Evolutionary conservation across 2,797 vertebrate species (phyloP).

Genomic region (Sebastes cheni): DNA sequence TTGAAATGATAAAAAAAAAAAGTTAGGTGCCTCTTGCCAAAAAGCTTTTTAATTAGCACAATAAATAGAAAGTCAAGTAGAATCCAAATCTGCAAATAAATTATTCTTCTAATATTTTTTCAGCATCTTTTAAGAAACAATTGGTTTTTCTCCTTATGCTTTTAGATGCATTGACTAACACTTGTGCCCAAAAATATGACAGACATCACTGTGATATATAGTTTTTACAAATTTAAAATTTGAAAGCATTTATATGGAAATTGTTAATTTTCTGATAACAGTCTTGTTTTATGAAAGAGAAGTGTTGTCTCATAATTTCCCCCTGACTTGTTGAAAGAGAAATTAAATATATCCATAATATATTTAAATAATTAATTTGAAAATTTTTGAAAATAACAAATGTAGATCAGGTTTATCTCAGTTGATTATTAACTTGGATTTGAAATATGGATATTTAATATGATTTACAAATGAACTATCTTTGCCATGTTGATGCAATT

Average conservation of each 20-base stretch:
- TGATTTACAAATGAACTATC: slow-evolving; percentile 62
- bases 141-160: slow-evolving; percentile 32
- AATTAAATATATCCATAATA: slow-evolving; percentile 36
- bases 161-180: slow-evolving; percentile 53
- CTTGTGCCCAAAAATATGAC: slow-evolving; percentile 60
- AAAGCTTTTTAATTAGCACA: slow-evolving; percentile 62
- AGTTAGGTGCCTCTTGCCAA: slow-evolving; percentile 65
- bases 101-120: slow-evolving; percentile 35
- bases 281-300: slow-evolving; percentile 50
- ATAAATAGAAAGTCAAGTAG: slow-evolving; percentile 42
- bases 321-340: slow-evolving; percentile 42
- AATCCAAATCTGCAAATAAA: slow-evolving; percentile 46
- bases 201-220: slow-evolving; percentile 80
- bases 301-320: slow-evolving; percentile 59
- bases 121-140: slow-evolving; percentile 27
- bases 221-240: slow-evolving; percentile 72
- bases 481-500: slow-evolving; percentile 73
- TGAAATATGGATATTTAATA: slow-evolving; percentile 55
- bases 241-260: slow-evolving; percentile 67
- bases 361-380: slow-evolving; percentile 61
- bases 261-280: slow-evolving; percentile 59
- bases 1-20: slow-evolving; percentile 34
- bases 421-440: slow-evolving; percentile 48
- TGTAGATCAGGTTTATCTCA: slow-evolving; percentile 34
- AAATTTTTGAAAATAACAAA: slow-evolving; percentile 16